Evolutionary conservation across 1,140 invertebrate species (phyloP).

Genomic region (Ylistrum balloti): DNA sequence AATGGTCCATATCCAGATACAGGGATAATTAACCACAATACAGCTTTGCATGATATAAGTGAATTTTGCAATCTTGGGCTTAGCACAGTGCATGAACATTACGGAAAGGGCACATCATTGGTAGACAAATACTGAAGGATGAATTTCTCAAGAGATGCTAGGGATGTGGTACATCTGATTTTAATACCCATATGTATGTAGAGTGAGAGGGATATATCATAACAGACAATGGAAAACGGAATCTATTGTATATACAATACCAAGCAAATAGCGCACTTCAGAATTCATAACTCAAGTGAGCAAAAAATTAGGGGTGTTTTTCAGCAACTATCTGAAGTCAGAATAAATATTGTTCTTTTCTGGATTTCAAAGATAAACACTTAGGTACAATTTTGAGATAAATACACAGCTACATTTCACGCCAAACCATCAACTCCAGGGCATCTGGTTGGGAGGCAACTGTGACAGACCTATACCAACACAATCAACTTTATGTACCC

Average conservation of each 20-base stretch:
- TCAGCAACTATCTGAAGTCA: neutral
- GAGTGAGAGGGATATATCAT: neutral
- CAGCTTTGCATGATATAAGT: no score
- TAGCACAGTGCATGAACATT: no score
- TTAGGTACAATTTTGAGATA: slow-evolving; percentile 19
- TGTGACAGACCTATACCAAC: slow-evolving; percentile 16
- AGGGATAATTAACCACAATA: no score
- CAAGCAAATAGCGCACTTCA: neutral
- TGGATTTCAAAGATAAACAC: slow-evolving; percentile 5
- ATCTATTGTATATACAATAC: no score
- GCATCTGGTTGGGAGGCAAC: neutral
- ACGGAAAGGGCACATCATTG: no score
- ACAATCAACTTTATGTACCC: slow-evolving; percentile 34
- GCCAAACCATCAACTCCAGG: slow-evolving; percentile 12
- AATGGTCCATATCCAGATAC: no score
- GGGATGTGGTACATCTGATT: no score
- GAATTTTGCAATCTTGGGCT: no score
- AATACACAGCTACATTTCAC: slow-evolving; percentile 23
- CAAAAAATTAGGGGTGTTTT: neutral
- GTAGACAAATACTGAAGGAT: no score
- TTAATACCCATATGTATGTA: no score
- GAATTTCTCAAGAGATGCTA: no score
- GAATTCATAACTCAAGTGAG: slow-evolving; percentile 38
- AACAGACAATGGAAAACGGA: neutral
- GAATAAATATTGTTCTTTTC: slow-evolving; percentile 7